These are phyloP conservation scores for Indri indri DNA, from an alignment of 2,113 vertebrate genomes.

Conservation along the genomic window DNA sequence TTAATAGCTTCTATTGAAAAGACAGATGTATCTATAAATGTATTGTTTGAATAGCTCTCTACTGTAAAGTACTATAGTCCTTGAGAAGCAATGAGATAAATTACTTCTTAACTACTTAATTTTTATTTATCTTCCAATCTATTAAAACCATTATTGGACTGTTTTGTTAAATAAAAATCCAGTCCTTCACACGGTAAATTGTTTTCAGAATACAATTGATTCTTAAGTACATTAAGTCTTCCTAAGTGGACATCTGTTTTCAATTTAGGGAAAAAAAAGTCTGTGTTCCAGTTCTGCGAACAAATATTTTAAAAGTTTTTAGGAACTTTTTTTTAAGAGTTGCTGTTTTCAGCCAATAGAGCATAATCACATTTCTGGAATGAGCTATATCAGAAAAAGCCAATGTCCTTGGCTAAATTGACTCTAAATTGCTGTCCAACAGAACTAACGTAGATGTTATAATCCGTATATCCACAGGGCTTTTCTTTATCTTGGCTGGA, in stretches of 20 bases:
- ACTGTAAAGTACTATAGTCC: not conserved
- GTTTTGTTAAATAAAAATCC: conserved; percentile 57
- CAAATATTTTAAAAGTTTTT: conserved; percentile 63
- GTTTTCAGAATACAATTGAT: conserved; percentile 69
- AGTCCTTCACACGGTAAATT: conserved; percentile 54
- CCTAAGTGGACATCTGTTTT: conserved; percentile 47
- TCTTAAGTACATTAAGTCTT: conserved; percentile 56
- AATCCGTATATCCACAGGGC: not conserved
- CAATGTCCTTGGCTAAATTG: conserved; percentile 63
- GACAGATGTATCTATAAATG: not conserved
- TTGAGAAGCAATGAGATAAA: conserved; percentile 14
- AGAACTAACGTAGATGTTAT: conserved; percentile 28
- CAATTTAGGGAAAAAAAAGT: conserved; percentile 13
- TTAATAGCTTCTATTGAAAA: not conserved
- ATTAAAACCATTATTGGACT: conserved; percentile 42
- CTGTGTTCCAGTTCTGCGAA: conserved; percentile 58
- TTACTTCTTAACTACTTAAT: not conserved
- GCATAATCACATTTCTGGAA: conserved; percentile 68
- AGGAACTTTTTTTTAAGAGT: conserved; percentile 55
- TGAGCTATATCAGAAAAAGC: conserved; percentile 15
- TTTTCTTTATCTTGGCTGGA: conserved; percentile 55
- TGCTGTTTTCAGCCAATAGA: conserved; percentile 54
- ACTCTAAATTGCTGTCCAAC: conserved; percentile 71
- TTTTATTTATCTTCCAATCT: conserved; percentile 50
- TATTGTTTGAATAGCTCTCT: not conserved